phyloP scores from a whole-genome alignment of 1,140 invertebrate species.

The Paramacrobiotus metropolitanus region DNA sequence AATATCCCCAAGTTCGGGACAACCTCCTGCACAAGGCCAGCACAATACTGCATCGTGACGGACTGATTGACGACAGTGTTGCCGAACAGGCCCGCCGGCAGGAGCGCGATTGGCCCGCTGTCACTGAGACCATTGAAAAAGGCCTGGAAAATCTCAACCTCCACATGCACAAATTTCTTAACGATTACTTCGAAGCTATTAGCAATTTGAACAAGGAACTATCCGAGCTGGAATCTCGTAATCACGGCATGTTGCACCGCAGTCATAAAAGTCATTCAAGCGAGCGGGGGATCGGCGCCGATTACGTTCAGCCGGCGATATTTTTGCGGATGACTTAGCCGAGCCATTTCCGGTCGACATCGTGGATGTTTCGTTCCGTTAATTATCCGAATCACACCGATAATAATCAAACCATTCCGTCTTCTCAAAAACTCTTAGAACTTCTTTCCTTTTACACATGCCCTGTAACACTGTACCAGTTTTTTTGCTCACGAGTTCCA shows the following conservation, averaged over 20 bases:
- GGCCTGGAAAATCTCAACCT: not conserved
- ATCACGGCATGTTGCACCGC: no score
- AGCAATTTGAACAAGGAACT: not conserved
- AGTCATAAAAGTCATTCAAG: no score
- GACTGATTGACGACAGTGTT: not conserved
- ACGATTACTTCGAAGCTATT: not conserved
- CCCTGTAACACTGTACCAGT: no score
- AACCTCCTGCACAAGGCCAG: not conserved
- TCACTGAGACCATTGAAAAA: not conserved
- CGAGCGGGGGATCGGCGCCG: not conserved
- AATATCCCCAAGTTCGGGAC: constrained; percentile 85
- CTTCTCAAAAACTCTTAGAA: no score
- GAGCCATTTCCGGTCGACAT: no score
- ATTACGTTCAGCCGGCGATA: not conserved
- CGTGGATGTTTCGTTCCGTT: no score
- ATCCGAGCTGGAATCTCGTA: not conserved
- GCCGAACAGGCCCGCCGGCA: not conserved
- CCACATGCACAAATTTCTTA: not conserved
- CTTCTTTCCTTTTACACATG: no score
- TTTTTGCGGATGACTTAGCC: not conserved
- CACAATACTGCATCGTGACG: not conserved
- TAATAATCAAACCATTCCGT: no score
- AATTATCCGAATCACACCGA: no score
- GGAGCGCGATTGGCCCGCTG: not conserved
- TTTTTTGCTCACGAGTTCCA: no score